phyloP scores from a whole-genome alignment of 2,113 vertebrate genomes.

The Cinclus mexicanus region DNA sequence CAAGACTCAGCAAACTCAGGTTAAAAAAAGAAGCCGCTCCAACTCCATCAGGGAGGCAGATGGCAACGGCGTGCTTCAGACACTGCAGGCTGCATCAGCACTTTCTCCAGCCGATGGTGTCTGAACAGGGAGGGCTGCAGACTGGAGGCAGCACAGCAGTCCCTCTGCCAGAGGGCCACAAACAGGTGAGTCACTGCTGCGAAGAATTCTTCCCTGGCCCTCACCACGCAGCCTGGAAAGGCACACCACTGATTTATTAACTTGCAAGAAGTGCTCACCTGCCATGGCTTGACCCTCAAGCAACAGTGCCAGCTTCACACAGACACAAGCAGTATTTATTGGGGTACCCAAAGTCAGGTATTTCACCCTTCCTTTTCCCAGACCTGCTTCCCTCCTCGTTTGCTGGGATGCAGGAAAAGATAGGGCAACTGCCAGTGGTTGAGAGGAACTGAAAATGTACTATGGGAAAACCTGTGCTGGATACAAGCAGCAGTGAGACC shows the following conservation, averaged over 20 bases:
- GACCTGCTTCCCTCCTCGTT: background rate
- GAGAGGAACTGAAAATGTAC: background rate
- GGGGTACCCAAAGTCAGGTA: background rate
- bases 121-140: slow-evolving; percentile 39
- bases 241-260: background rate
- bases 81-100: slow-evolving; percentile 65
- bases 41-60: slow-evolving; percentile 61
- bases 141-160: background rate
- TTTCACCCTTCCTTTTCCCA: background rate
- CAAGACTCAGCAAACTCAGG: slow-evolving; percentile 63
- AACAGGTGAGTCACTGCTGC: background rate
- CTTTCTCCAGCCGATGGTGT: slow-evolving; percentile 52
- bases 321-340: fast-evolving
- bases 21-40: slow-evolving; percentile 61
- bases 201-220: background rate
- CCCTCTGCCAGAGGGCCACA: background rate
- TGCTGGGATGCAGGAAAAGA: background rate
- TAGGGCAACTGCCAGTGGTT: fast-evolving
- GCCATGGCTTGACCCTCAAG: background rate
- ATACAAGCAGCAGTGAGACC: background rate
- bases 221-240: fast-evolving
- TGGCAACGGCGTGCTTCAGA: slow-evolving; percentile 47
- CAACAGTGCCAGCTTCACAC: background rate
- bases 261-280: background rate
- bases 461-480: background rate